Conservation (phyloP, 2,797 vertebrate genomes). For the Spea hammondii region DNA sequence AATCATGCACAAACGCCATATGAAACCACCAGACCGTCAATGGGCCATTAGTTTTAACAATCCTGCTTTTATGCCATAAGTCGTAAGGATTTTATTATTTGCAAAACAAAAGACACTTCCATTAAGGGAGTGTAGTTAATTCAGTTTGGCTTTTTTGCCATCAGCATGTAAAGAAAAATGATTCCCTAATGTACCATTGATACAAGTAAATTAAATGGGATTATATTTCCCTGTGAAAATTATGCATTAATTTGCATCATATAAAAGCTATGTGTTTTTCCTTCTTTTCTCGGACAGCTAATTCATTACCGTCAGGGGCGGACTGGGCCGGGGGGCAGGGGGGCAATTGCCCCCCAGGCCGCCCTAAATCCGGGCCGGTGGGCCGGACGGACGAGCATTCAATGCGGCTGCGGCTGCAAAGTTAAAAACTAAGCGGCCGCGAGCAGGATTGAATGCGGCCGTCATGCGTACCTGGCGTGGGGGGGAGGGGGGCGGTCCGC, state of each 20-base stretch:
- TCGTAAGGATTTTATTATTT: conserved; percentile 49
- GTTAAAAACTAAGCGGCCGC: no score
- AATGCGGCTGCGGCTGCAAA: no score
- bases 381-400: no score
- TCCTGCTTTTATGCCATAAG: conserved; percentile 48
- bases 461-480: no score
- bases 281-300: conserved; percentile 15
- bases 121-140: conserved; percentile 47
- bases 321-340: no score
- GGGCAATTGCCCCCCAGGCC: no score
- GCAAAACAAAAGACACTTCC: conserved; percentile 45
- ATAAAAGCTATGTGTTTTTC: conserved; percentile 31
- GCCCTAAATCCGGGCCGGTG: no score
- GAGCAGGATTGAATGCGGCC: no score
- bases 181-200: conserved; percentile 47
- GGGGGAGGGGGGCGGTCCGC: no score
- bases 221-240: conserved; percentile 23
- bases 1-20: conserved; percentile 40
- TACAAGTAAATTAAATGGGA: conserved; percentile 49
- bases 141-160: conserved; percentile 48
- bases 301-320: conserved; percentile 24
- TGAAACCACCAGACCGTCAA: conserved; percentile 48
- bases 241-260: conserved; percentile 28
- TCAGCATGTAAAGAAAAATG: conserved; percentile 48
- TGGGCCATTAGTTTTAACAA: conserved; percentile 47